A percentile compares a stretch with the other conserved stretches of the same genome.
Evolutionary conservation across 2,113 vertebrate species (phyloP).

Genomic region (Peucedramus taeniatus): DNA sequence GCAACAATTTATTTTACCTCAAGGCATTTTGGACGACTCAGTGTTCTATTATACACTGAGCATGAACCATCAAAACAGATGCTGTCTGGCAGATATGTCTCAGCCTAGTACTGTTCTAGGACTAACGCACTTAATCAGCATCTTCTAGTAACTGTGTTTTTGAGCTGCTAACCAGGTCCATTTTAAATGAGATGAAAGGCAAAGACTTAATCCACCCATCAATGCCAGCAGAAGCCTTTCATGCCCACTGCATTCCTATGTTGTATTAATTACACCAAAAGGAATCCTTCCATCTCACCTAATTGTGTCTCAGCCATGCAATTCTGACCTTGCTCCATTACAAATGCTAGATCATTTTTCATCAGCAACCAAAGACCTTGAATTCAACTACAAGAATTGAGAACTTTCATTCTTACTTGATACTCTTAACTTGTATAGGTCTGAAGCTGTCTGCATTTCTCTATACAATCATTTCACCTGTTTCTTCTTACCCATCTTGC

Average conservation of each 20-base stretch:
- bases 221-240: background rate
- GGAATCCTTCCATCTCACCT: background rate
- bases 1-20: conserved; percentile 38
- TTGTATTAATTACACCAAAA: background rate
- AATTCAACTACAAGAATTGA: background rate
- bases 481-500: background rate
- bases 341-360: background rate
- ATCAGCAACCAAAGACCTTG: background rate
- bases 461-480: background rate
- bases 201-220: background rate
- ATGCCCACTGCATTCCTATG: background rate
- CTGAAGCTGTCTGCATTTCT: background rate
- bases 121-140: conserved; percentile 12
- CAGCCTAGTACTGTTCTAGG: background rate
- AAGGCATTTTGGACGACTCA: background rate
- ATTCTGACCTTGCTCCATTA: background rate
- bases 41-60: conserved; percentile 40
- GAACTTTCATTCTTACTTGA: background rate
- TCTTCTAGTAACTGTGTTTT: background rate
- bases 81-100: conserved; percentile 26
- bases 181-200: conserved; percentile 4
- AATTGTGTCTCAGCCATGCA: background rate
- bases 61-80: background rate
- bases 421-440: background rate
- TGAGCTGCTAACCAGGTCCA: background rate